phyloP scores from a whole-genome alignment of 1,140 invertebrate genomes.

The Bombyx mandarina region DNA sequence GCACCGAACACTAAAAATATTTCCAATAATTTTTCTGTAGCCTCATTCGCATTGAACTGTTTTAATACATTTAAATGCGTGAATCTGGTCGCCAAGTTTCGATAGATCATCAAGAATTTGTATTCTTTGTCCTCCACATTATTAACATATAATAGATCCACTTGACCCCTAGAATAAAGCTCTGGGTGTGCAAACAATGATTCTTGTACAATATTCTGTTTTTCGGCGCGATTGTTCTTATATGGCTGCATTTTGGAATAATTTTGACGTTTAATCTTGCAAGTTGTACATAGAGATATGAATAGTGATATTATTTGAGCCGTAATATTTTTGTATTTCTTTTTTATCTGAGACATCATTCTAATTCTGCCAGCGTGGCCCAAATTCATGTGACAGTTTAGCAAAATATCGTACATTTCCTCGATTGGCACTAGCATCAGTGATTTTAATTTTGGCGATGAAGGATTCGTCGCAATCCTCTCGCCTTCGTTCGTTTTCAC shows the following conservation, averaged over 20 bases:
- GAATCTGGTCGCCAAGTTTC: slow-evolving; percentile 32
- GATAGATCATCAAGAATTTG: slow-evolving; percentile 38
- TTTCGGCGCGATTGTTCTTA: background rate
- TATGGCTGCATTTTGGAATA: background rate
- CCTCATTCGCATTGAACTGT: slow-evolving; percentile 23
- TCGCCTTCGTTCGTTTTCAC: slow-evolving; percentile 26
- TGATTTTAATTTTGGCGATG: slow-evolving; percentile 10
- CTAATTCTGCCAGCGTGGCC: slow-evolving; percentile 30
- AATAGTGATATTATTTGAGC: slow-evolving; percentile 29
- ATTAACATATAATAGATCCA: slow-evolving; percentile 30
- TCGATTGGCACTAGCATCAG: slow-evolving; percentile 27
- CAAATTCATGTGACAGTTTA: slow-evolving; percentile 27
- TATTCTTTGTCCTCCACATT: slow-evolving; percentile 23
- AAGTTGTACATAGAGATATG: slow-evolving; percentile 26
- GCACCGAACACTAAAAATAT: slow-evolving; percentile 40
- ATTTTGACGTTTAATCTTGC: slow-evolving; percentile 2
- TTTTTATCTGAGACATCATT: slow-evolving; percentile 30
- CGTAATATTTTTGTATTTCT: slow-evolving; percentile 34
- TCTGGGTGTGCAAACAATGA: slow-evolving; percentile 20
- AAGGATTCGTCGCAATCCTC: slow-evolving; percentile 15
- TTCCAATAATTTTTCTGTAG: slow-evolving; percentile 25
- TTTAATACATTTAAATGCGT: slow-evolving; percentile 36
- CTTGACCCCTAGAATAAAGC: slow-evolving; percentile 33
- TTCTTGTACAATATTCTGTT: background rate
- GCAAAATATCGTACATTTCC: slow-evolving; percentile 38